phyloP scores from a whole-genome alignment of 2,797 vertebrate genomes.

The Sebastes nivosus region DNA sequence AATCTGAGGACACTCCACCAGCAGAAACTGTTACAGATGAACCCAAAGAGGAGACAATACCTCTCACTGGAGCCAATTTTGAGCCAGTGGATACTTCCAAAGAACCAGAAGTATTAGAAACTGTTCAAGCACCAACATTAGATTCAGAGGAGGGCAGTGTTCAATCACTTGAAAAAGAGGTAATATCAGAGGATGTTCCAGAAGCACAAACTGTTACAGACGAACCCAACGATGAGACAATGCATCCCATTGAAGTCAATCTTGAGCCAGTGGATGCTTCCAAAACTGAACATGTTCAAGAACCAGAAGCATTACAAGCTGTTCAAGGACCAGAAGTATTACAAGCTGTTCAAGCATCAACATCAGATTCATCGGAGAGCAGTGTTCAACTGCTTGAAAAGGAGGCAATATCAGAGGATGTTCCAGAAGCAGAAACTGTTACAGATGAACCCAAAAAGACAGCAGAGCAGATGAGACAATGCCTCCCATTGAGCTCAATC shows the following conservation, averaged over 20 bases:
- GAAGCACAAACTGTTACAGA: conserved; percentile 6
- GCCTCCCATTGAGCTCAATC: no score
- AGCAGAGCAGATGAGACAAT: no score
- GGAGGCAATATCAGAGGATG: neutral
- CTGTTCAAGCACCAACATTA: conserved; percentile 9
- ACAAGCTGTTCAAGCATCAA: neutral
- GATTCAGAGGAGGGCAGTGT: conserved; percentile 3
- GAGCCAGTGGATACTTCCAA: neutral
- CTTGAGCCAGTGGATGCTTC: neutral
- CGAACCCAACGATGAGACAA: neutral
- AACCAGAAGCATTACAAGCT: neutral
- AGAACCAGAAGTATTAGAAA: neutral
- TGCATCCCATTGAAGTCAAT: neutral
- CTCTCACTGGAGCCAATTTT: neutral
- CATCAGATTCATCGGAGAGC: neutral
- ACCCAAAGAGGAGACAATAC: neutral
- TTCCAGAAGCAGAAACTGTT: no score
- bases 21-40: neutral
- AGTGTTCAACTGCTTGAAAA: neutral
- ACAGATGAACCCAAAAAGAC: neutral
- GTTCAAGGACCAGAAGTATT: neutral
- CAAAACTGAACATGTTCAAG: neutral
- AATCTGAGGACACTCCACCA: neutral
- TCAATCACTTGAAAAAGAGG: no score
- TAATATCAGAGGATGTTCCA: neutral